Evolutionary conservation across 2,797 vertebrate genomes (phyloP), one percentile per base, ranked within the genome.

Genomic region (Melopsittacus undulatus): DNA sequence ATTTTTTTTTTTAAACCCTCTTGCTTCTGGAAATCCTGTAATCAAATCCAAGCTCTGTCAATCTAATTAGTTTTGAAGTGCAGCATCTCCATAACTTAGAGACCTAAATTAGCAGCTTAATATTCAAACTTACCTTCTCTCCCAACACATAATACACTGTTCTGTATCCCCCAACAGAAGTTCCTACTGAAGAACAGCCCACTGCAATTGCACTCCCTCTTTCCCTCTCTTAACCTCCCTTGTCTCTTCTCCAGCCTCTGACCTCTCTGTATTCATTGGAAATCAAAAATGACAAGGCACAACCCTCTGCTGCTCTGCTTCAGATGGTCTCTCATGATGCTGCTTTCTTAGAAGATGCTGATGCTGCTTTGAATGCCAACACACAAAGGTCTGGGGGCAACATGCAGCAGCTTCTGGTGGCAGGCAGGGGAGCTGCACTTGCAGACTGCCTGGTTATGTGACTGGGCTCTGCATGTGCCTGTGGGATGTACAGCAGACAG

Each of bases 1-100:
- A 54, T 87, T 36, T 36, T 40, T 79, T 74, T 78, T 88, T 19
- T 86, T 22, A 95, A 96, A 91, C 77, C 32, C 46, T 89, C 88
- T 87, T 90, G 57, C 92, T 92, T 94, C 82, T 96, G 87, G 83
- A 96, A 97, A 95, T 94, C 85, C 92, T 95, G 78, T 96, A 91
- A 93, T 96, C 73, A 3, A 96, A 95, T 94, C 94, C 91, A 94
- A 91, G 94, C 92, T 88, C 92, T 96, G 93, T 95, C 96, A 97
- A 83, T 97, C 94, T 97, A 96, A 97, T 97, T 97, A 96, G 96
- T 97, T 96, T 95, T 96, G 94, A 97, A 97, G 92, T 76, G 45
- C 59, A 84, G 81, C 89, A 92, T 96, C 95, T 95, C 85, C 70
- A 42, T 90, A 96, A 96, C 92, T 86, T 76, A 36, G 77, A 95